Conservation (phyloP, 2,888 invertebrate genomes). For the Rutpela maculata region DNA sequence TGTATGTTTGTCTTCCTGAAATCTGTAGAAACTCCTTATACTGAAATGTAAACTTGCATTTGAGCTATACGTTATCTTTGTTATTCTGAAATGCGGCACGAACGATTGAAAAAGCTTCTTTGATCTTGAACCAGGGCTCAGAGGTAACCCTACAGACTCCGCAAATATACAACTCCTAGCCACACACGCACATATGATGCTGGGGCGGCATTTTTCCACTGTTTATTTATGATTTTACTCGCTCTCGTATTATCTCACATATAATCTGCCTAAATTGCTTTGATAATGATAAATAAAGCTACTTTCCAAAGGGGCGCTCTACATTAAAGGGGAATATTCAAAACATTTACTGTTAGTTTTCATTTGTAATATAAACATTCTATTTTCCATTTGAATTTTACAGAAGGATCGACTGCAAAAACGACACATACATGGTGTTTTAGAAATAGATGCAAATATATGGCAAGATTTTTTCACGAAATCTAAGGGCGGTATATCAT, state of each 20-base stretch:
- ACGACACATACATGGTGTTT: too few relatives aligned
- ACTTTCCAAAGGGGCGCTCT: constrained; percentile 38
- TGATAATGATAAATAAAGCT: constrained; percentile 49
- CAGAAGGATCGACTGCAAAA: background rate
- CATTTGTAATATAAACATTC: constrained; percentile 10
- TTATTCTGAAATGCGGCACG: constrained; percentile 54
- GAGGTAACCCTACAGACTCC: constrained; percentile 58
- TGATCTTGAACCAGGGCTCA: constrained; percentile 53
- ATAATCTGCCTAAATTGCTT: constrained; percentile 56
- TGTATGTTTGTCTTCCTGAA: constrained; percentile 70
- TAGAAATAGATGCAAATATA: too few relatives aligned
- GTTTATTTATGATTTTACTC: constrained; percentile 55
- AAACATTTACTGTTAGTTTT: constrained; percentile 22
- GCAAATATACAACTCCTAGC: constrained; percentile 55
- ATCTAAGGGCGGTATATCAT: too few relatives aligned
- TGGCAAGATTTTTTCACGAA: too few relatives aligned
- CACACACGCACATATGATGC: constrained; percentile 42
- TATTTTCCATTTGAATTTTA: constrained; percentile 12
- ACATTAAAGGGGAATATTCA: constrained; percentile 33
- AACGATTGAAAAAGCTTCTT: constrained; percentile 60
- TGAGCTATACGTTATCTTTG: constrained; percentile 54
- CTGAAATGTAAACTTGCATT: constrained; percentile 68
- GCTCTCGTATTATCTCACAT: constrained; percentile 53
- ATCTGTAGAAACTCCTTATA: constrained; percentile 67
- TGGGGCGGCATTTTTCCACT: constrained; percentile 48